phyloP scores from a whole-genome alignment of 2,888 invertebrate genomes.

The Callyntrura guangdongensis region DNA sequence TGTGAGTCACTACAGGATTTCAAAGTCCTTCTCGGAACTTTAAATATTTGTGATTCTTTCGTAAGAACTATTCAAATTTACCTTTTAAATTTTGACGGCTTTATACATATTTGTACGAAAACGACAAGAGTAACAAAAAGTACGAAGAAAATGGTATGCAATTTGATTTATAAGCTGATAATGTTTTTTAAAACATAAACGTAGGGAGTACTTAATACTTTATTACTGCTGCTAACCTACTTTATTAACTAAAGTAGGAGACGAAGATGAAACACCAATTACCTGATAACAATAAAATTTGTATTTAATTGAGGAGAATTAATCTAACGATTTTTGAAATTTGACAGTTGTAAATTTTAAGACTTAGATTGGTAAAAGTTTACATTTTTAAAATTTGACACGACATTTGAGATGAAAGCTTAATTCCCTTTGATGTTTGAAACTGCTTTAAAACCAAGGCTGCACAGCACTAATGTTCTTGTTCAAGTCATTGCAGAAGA shows the following conservation, averaged over 20 bases:
- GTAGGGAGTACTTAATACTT: background rate
- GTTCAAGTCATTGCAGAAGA: constrained; percentile 20
- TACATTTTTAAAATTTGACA: background rate
- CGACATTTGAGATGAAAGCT: constrained; percentile 25
- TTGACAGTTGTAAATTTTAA: background rate
- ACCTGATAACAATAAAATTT: constrained; percentile 56
- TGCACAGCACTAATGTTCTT: constrained; percentile 23
- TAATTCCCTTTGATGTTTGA: constrained; percentile 25
- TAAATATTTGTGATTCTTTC: constrained; percentile 42
- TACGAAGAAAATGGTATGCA: constrained; percentile 73
- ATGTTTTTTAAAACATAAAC: background rate
- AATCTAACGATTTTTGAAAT: background rate
- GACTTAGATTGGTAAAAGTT: background rate
- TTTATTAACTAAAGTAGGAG: background rate
- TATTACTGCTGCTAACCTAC: background rate
- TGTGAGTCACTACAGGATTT: constrained; percentile 28
- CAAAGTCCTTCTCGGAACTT: constrained; percentile 3
- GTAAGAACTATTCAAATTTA: background rate
- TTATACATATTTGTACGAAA: constrained; percentile 1
- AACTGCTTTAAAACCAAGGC: background rate
- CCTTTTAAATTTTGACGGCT: constrained; percentile 6
- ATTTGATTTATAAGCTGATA: constrained; percentile 52
- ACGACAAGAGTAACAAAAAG: constrained; percentile 67
- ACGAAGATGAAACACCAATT: constrained; percentile 12
- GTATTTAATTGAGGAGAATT: background rate